A percentile compares a stretch with the other conserved stretches of the same genome.
phyloP scores from a whole-genome alignment of 2,113 vertebrate species.

The Litocranius walleri region DNA sequence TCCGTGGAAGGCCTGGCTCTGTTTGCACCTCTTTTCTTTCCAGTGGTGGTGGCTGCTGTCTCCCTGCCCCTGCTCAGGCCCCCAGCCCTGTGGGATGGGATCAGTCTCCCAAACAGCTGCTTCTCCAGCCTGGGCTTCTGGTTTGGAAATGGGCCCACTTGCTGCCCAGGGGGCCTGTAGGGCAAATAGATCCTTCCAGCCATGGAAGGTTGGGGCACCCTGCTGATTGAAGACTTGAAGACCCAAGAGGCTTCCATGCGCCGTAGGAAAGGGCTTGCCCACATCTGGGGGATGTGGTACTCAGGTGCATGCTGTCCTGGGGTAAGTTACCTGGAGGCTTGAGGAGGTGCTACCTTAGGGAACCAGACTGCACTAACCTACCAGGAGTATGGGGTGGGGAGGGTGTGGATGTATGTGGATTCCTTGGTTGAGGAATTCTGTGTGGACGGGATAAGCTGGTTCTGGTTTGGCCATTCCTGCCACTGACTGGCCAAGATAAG shows the following conservation, averaged over 20 bases:
- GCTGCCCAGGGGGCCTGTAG: neutral
- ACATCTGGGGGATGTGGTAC: neutral
- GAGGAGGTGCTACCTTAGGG: neutral
- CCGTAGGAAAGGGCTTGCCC: neutral
- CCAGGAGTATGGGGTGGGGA: fast-evolving
- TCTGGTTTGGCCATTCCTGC: neutral
- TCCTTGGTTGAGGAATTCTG: neutral
- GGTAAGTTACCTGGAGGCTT: neutral
- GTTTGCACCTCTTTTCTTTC: neutral
- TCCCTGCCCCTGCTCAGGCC: neutral
- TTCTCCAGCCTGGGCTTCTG: neutral
- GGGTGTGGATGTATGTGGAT: fast-evolving
- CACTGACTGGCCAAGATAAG: neutral
- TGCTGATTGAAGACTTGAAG: neutral
- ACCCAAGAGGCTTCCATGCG: neutral
- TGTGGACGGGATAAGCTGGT: fast-evolving
- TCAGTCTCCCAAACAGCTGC: neutral
- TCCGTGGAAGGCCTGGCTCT: neutral
- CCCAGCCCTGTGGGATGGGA: too few species aligned
- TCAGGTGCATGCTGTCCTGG: neutral
- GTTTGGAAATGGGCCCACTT: neutral
- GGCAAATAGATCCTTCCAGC: neutral
- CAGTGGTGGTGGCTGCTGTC: neutral
- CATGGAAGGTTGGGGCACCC: neutral
- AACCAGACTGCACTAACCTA: neutral